phyloP scores from a whole-genome alignment of 2,113 vertebrate genomes.

The Pelodiscus sinensis region DNA sequence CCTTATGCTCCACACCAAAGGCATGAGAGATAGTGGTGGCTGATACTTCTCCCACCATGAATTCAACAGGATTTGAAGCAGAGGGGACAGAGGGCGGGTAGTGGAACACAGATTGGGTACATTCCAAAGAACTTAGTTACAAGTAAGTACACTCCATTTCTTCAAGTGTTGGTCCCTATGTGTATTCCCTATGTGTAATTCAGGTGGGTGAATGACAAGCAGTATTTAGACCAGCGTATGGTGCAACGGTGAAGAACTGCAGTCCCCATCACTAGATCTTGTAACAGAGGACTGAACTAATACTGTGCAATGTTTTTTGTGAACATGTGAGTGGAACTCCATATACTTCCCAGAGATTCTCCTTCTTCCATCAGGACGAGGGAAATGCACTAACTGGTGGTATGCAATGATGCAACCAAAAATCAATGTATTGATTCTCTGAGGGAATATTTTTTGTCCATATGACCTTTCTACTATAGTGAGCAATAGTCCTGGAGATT shows the following conservation, averaged over 20 bases:
- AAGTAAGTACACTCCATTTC: not conserved
- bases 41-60: not conserved
- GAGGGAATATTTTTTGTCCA: not conserved
- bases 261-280: too few species aligned
- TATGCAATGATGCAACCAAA: not conserved
- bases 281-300: not conserved
- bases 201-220: not conserved
- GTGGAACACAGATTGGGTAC: not conserved
- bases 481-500: not conserved
- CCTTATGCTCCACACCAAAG: not conserved
- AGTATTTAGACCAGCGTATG: not conserved
- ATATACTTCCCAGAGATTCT: not conserved
- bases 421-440: not conserved
- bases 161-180: not conserved
- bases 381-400: not conserved
- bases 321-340: not conserved
- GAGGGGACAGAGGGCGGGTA: not conserved
- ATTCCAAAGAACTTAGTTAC: not conserved
- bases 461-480: not conserved
- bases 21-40: not conserved
- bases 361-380: not conserved
- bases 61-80: not conserved
- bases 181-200: too few species aligned
- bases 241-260: not conserved
- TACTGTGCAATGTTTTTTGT: not conserved